Base-by-base conservation (phyloP, 2,888 invertebrate genomes). In the Meloe dianella region DNA sequence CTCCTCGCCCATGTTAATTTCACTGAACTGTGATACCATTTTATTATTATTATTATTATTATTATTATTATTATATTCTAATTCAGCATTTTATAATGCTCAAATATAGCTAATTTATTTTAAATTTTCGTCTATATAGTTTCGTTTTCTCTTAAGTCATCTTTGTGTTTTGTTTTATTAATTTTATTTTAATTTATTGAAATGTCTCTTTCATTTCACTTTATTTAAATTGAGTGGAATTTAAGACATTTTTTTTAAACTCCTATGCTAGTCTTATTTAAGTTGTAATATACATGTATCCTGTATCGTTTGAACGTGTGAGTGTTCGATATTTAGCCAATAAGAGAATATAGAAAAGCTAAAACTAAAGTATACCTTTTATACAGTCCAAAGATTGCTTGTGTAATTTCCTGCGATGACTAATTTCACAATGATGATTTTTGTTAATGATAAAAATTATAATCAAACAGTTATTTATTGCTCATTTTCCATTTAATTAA, bases 11-110 rank as follows among this genome's bases (percentile, higher is more conserved):
- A 74, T 74, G 72, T 74, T 72, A 66, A 79, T 81, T 83, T 83
- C 81, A 83, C 82, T 81, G 77, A 83, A 81, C 84, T 84, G 84
- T 84, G 84, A 84, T 84, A 84, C 81, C 80, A 79, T 78, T 82
- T 80, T 77, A 78, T 81, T 80, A 74, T 75, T 80, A 80, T 80
- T 75, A 77, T 60, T 66, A 61, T 60, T 66, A 61, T 63, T 60
- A 56, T 67, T 22, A 41, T 47, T 47, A 54, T 27, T 54, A 14
- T 24, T 7, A 24, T 12, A 24, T 12, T 8, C 5, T 54, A 27
- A 54, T 54, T 54, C 9, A 27, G 75, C 77, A 76, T 54, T 74
- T 78, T 72, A 74, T 75, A 78, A 41, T 80, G 82, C 81, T 82
- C 81, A 82, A 82, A 76, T 74, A 76, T 78, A 78, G 79, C 77